Evolutionary conservation across 2,797 vertebrate genomes (phyloP), one percentile per base, ranked within the genome.

Genomic region (Carapus acus): DNA sequence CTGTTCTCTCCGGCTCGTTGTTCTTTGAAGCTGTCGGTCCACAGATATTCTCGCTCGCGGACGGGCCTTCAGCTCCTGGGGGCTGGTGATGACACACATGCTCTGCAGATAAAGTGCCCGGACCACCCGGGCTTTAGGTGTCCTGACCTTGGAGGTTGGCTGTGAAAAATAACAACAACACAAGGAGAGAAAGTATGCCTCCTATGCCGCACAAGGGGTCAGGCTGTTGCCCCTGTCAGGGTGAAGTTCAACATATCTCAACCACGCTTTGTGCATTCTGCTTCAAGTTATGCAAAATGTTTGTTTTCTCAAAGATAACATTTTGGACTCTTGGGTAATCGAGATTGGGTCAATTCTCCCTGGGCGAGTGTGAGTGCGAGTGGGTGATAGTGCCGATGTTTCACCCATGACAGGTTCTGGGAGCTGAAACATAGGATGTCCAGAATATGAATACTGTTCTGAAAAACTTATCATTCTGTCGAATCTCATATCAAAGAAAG

Each of bases 401-500:
- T 67, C 23, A 69, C 29, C 48, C 45, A 43, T 46, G 31, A 43
- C 17, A 49, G 45, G 45, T 52, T 62, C 49, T 50, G 23, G 31
- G 40, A 69, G 65, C 42, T 62, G 53, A 78, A 73, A 62, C 50
- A 13, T 58, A 51, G 41, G 31, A 49, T 43, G 27, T 42, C 44
- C 27, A 45, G 55, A 77, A 58, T 49, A 60, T 51, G 52, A 67
- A 74, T 64, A 55, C 74, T 66, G 53, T 73, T 64, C 61, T 55
- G 60, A 80, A 77, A 85, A 85, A 82, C 56, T 17, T 64, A 83
- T 85, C 73, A 84, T 67, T 87, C 81, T 74, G 80, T 84, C 79
- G 71, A 84, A 82, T 82, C 68, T 52, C 63, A 82, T 83, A 83
- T 86, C 79, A 88, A 88, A 87, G 84, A 85, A 84, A 82, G 83